These are phyloP conservation scores for Ephialtes manifestator DNA, from an alignment of 2,888 invertebrate genomes.

Conservation along the genomic window DNA sequence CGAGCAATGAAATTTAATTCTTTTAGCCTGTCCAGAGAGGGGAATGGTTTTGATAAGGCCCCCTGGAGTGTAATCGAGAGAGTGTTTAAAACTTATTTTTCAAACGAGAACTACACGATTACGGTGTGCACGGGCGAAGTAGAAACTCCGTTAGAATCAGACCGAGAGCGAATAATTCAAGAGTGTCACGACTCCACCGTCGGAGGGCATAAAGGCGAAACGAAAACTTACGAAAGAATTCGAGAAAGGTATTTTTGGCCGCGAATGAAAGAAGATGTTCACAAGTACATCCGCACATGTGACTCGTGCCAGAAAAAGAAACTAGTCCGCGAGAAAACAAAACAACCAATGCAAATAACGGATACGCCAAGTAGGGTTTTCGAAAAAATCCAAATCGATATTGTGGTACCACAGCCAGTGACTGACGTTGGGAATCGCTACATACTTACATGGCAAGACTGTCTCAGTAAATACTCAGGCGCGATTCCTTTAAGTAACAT, in stretches of 20 bases:
- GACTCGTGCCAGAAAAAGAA: slow-evolving; percentile 70
- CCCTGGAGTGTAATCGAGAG: slow-evolving; percentile 18
- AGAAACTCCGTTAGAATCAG: slow-evolving; percentile 11
- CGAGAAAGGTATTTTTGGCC: slow-evolving; percentile 43
- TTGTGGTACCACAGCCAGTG: slow-evolving; percentile 70
- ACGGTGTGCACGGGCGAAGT: slow-evolving; percentile 24
- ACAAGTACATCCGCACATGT: slow-evolving; percentile 49
- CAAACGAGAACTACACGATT: slow-evolving; percentile 2
- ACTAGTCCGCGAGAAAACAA: slow-evolving; percentile 56
- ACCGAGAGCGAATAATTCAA: slow-evolving; percentile 7
- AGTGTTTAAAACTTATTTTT: slow-evolving; percentile 8
- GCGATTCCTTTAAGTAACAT: slow-evolving; percentile 39
- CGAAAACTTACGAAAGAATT: slow-evolving; percentile 56
- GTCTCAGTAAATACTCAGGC: slow-evolving; percentile 53
- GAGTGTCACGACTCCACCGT: slow-evolving; percentile 20
- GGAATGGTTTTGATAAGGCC: slow-evolving; percentile 25
- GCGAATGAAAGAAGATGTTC: slow-evolving; percentile 47
- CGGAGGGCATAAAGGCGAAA: slow-evolving; percentile 34
- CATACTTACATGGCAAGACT: slow-evolving; percentile 56
- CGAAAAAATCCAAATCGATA: slow-evolving; percentile 69
- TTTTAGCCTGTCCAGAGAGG: slow-evolving; percentile 12
- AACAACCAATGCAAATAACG: slow-evolving; percentile 66
- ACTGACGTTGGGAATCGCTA: slow-evolving; percentile 57
- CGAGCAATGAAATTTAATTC: slow-evolving; percentile 2
- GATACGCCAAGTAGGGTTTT: slow-evolving; percentile 58